Evolutionary conservation across 2,888 invertebrate species (phyloP).

Genomic region (Limenitis camilla): DNA sequence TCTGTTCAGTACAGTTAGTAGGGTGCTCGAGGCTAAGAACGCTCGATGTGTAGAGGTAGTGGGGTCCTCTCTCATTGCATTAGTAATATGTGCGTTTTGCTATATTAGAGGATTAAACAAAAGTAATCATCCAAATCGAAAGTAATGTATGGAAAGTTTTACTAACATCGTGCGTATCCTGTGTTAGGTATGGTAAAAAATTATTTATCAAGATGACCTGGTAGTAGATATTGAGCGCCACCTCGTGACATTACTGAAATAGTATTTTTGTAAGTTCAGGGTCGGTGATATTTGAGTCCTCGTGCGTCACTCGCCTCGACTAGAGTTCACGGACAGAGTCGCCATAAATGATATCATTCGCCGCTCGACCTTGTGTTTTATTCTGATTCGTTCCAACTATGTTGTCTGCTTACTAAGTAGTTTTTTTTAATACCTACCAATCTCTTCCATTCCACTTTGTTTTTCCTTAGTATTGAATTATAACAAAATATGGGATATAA

Average conservation of each 20-base stretch:
- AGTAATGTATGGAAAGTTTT: too few species aligned
- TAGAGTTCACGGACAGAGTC: slow-evolving; percentile 66
- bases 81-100: too few species aligned
- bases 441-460: slow-evolving; percentile 5
- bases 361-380: slow-evolving; percentile 62
- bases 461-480: too few species aligned
- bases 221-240: slow-evolving; percentile 21
- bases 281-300: slow-evolving; percentile 38
- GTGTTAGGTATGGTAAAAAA: neutral
- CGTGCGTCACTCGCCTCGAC: slow-evolving; percentile 61
- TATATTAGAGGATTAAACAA: too few species aligned
- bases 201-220: slow-evolving; percentile 8
- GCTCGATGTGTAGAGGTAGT: too few species aligned
- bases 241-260: slow-evolving; percentile 42
- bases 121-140: too few species aligned
- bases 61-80: too few species aligned
- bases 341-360: slow-evolving; percentile 69
- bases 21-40: too few species aligned
- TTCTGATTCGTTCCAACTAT: slow-evolving; percentile 65
- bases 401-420: slow-evolving; percentile 60
- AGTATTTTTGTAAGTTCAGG: slow-evolving; percentile 52
- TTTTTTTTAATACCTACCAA: slow-evolving; percentile 27
- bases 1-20: too few species aligned
- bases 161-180: too few species aligned
- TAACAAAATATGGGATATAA: too few species aligned